Evolutionary conservation across 2,888 invertebrate genomes (phyloP), one percentile per base, ranked within the genome.

Genomic region (Lottia scabra): DNA sequence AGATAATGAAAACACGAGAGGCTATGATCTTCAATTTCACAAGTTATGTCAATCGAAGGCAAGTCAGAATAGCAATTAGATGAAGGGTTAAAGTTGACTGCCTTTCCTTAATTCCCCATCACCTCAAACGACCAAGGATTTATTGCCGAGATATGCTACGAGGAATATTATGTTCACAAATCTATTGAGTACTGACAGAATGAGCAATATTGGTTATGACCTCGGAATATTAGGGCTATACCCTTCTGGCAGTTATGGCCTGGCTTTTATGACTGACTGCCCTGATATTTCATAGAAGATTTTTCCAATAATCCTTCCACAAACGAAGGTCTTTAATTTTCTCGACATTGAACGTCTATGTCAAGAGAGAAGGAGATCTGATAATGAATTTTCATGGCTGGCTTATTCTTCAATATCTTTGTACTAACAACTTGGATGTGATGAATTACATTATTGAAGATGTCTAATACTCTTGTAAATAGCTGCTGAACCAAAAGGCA

Each of bases 61-160:
- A 70, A 70, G 65, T 56, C 70, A 70, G 70, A 66, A 70, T 70
- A 56, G 70, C 70, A 70, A 70, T 70, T 70, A 70, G 66, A 43
- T 65, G 43, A 27, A 43, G 38, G 63, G 19, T 23, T 44, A 56
- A 65, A 56, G 66, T 38, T 70, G 66, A 65, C 65, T 64, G 46
- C 65, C 65, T 30, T 38, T 45, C 56, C 62, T 43, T 70, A 65
- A 70, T 70, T 66, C 70, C 56, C 48, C 56, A 56, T 65, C 62
- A 46, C 70, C 70, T 70, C 62, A 26, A 65, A 66, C 66, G 70
- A 56, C 70, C 56, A 23, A 56, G 65, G 66, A 70, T 70, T 70
- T 70, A 70, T 70, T 70, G 70, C 65, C 62, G 46, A 56, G 70
- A 46, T 64, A 70, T 65, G 46, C 48, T 56, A 46, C 27, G 66